phyloP scores from a whole-genome alignment of 2,113 vertebrate genomes.

The Ophthalmolycus amberensis region DNA sequence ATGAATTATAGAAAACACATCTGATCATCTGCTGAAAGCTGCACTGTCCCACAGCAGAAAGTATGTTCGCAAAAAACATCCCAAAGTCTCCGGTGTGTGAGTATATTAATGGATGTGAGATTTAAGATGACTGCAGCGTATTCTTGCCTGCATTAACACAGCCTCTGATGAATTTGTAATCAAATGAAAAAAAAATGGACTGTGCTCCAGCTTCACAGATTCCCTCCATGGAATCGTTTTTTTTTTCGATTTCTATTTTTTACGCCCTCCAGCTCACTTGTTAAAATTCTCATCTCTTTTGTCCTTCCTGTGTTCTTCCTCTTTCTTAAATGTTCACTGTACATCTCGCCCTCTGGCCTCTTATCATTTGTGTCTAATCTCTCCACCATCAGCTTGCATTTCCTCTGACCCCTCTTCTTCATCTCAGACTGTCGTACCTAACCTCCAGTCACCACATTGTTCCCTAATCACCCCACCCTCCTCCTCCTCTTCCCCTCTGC shows the following conservation, averaged over 20 bases:
- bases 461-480: constrained; percentile 37
- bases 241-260: constrained; percentile 9
- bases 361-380: constrained; percentile 28
- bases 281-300: constrained; percentile 1
- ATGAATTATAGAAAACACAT: constrained; percentile 48
- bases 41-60: constrained; percentile 10
- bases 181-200: neutral
- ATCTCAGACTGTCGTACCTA: constrained; percentile 13
- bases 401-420: constrained; percentile 38
- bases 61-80: constrained; percentile 25
- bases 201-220: neutral
- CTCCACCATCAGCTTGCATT: constrained; percentile 42
- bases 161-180: constrained; percentile 41
- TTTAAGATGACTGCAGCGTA: constrained; percentile 24
- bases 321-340: constrained; percentile 19
- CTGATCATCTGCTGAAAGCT: constrained; percentile 17
- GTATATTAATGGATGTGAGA: constrained; percentile 26
- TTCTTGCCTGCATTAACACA: neutral
- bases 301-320: constrained; percentile 14
- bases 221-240: neutral
- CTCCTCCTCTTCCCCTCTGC: constrained; percentile 31
- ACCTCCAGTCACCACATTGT: constrained; percentile 20
- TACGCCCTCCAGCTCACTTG: neutral
- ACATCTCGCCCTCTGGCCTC: neutral
- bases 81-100: constrained; percentile 11